These are phyloP conservation scores for Andrena trimmerana DNA, from an alignment of 2,888 invertebrate genomes.

Conservation along the genomic window DNA sequence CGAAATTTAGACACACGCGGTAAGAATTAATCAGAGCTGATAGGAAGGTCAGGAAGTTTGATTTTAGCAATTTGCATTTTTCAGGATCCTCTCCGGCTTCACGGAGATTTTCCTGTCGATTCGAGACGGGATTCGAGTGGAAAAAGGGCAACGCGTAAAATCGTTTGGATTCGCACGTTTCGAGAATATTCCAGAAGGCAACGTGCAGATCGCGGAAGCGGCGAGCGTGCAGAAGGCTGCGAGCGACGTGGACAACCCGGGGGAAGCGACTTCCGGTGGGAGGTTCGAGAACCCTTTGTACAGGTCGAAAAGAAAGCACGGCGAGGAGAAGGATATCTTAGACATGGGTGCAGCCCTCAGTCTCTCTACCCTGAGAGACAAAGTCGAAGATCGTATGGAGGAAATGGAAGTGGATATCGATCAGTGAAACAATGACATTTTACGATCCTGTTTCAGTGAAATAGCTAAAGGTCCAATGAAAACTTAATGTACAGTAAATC, in stretches of 20 bases:
- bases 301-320: slow-evolving; percentile 72
- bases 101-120: slow-evolving; percentile 71
- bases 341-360: slow-evolving; percentile 73
- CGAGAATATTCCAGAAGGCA: slow-evolving; percentile 81
- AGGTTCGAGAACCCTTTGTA: slow-evolving; percentile 83
- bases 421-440: slow-evolving; percentile 38
- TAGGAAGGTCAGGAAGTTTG: no score
- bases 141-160: slow-evolving; percentile 57
- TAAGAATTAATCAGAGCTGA: no score
- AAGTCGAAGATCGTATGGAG: slow-evolving; percentile 65
- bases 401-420: slow-evolving; percentile 71
- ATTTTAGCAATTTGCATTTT: slow-evolving; percentile 26
- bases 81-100: slow-evolving; percentile 72
- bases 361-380: slow-evolving; percentile 71
- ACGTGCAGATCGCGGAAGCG: slow-evolving; percentile 73
- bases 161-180: slow-evolving; percentile 82
- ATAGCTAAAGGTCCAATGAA: neutral
- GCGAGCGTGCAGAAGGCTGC: slow-evolving; percentile 19
- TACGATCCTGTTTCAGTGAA: neutral
- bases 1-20: no score
- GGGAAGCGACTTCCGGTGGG: slow-evolving; percentile 61
- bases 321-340: slow-evolving; percentile 60
- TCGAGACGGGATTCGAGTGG: slow-evolving; percentile 57
- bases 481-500: neutral
- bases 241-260: slow-evolving; percentile 14